phyloP scores from a whole-genome alignment of 1,140 invertebrate species.

The Dreissena polymorpha region DNA sequence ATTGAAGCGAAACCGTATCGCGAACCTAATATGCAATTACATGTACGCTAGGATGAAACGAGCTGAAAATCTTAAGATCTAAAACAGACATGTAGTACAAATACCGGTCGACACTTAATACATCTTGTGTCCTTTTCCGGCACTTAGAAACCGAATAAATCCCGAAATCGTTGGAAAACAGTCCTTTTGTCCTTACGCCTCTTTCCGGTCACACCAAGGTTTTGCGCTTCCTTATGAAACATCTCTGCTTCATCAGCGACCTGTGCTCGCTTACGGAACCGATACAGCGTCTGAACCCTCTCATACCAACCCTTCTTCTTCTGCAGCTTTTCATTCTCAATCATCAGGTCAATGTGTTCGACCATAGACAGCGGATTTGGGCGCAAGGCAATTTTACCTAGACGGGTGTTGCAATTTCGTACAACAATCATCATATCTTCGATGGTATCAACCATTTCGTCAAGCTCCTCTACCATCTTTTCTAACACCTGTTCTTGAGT shows the following conservation, averaged over 20 bases:
- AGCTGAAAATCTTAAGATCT: too few relatives aligned
- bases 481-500: constrained; percentile 16
- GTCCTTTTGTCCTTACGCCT: too few relatives aligned
- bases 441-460: neutral
- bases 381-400: constrained; percentile 15
- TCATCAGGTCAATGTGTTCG: constrained; percentile 22
- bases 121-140: too few relatives aligned
- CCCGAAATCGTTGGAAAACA: too few relatives aligned
- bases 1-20: too few relatives aligned
- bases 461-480: neutral
- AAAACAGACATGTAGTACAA: too few relatives aligned
- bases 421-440: neutral
- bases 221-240: neutral
- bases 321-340: constrained; percentile 10
- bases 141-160: too few relatives aligned
- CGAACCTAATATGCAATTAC: too few relatives aligned
- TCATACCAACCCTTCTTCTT: neutral
- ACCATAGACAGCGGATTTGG: constrained; percentile 1
- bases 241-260: neutral
- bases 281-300: neutral
- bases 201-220: too few relatives aligned
- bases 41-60: too few relatives aligned
- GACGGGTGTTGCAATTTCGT: constrained; percentile 11
- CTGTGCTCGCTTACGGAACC: neutral
- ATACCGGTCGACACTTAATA: too few relatives aligned